Conservation (phyloP, 2,113 vertebrate genomes). For the Sceloporus undulatus region DNA sequence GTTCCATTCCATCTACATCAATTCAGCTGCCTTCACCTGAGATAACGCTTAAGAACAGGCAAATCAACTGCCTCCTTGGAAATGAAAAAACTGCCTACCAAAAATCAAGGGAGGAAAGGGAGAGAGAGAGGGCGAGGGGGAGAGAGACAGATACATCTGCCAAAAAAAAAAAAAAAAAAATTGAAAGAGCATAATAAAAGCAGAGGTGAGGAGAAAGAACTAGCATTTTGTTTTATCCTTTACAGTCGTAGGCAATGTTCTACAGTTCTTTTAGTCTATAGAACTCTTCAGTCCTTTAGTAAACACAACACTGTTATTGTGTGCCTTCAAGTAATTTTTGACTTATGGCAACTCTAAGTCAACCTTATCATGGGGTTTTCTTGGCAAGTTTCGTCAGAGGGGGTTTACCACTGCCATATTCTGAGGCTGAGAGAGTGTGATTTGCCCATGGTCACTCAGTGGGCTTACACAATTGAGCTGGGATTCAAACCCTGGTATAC, state of each 20-base stretch:
- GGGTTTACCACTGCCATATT: no score
- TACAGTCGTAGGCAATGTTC: conserved; percentile 62
- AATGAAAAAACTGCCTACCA: neutral
- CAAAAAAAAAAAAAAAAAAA: conserved; percentile 36
- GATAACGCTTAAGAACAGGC: neutral
- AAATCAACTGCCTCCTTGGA: neutral
- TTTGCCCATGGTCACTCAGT: no score
- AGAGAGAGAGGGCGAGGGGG: neutral
- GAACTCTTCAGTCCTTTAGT: neutral
- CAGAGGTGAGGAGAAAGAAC: no score
- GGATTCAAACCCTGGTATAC: no score
- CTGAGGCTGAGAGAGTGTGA: no score
- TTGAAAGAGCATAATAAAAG: neutral
- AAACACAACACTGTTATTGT: no score
- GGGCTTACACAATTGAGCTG: no score
- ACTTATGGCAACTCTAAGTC: no score
- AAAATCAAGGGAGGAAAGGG: conserved; percentile 10
- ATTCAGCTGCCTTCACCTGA: conserved; percentile 10
- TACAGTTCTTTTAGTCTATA: neutral
- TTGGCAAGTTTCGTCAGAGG: no score
- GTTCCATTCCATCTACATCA: conserved; percentile 1
- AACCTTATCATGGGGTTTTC: no score
- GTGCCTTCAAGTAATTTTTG: no score
- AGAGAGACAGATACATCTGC: conserved; percentile 20
- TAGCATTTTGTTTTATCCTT: conserved; percentile 46